phyloP scores from a whole-genome alignment of 2,888 invertebrate genomes.

The Cheilosia scutellata region DNA sequence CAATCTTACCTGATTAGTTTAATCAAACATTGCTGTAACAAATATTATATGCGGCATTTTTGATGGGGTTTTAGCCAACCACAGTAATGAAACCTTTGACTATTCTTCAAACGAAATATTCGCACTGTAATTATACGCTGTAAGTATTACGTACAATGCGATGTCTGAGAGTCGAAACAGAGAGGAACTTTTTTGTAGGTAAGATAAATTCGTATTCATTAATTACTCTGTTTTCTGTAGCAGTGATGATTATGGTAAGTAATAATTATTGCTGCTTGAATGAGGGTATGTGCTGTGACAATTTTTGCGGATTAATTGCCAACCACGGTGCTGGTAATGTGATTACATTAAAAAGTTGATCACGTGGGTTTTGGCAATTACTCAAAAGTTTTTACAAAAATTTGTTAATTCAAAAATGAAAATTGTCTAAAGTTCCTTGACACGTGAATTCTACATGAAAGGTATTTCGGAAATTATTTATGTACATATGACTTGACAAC shows the following conservation, averaged over 20 bases:
- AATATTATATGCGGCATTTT: constrained; percentile 42
- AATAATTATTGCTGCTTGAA: constrained; percentile 56
- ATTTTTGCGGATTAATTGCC: constrained; percentile 51
- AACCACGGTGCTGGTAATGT: constrained; percentile 46
- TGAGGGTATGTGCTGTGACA: constrained; percentile 37
- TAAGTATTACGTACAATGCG: constrained; percentile 32
- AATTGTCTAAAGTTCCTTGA: background rate
- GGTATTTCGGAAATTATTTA: background rate
- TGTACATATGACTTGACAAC: too few relatives aligned
- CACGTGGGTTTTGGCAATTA: constrained; percentile 37
- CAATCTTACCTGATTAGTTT: constrained; percentile 58
- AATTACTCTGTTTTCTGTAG: constrained; percentile 52
- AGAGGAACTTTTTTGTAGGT: background rate
- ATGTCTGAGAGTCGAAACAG: constrained; percentile 28
- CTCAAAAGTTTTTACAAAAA: constrained; percentile 19
- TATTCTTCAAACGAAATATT: constrained; percentile 1
- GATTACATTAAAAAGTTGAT: constrained; percentile 66
- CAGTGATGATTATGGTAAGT: constrained; percentile 64
- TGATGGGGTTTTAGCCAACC: background rate
- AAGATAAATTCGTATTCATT: constrained; percentile 68
- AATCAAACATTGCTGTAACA: constrained; percentile 29
- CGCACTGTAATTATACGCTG: constrained; percentile 32
- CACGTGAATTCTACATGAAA: background rate
- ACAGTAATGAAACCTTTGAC: too few relatives aligned
- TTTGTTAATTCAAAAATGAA: background rate